Evolutionary conservation across 2,888 invertebrate species (phyloP).

Genomic region (Netelia virgata): DNA sequence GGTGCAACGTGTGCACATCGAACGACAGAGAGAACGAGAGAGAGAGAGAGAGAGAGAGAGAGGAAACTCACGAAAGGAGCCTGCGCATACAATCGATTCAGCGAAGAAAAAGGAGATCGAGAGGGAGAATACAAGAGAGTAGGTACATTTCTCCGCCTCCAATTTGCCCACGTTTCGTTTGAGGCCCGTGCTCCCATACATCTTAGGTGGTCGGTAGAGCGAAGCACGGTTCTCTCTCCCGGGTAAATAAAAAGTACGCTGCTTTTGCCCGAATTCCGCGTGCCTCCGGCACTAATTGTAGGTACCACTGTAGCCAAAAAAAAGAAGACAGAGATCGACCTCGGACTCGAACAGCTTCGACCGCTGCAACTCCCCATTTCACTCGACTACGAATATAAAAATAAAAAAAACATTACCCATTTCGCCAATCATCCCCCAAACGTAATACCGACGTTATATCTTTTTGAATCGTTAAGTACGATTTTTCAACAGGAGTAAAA

Average conservation of each 20-base stretch:
- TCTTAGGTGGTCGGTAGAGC: slow-evolving; percentile 66
- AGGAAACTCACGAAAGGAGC: slow-evolving; percentile 46
- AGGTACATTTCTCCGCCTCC: slow-evolving; percentile 68
- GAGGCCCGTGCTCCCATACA: slow-evolving; percentile 58
- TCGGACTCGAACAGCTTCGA: slow-evolving; percentile 48
- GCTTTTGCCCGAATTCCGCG: slow-evolving; percentile 59
- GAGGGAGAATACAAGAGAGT: slow-evolving; percentile 46
- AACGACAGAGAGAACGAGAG: slow-evolving; percentile 2
- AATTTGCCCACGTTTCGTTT: slow-evolving; percentile 69
- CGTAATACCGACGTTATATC: too few relatives aligned
- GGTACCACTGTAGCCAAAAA: slow-evolving; percentile 40
- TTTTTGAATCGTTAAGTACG: too few relatives aligned
- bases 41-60: background rate
- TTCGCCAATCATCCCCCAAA: background rate
- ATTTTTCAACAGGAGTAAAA: too few relatives aligned
- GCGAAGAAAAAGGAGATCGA: slow-evolving; percentile 38
- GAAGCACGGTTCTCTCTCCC: slow-evolving; percentile 35
- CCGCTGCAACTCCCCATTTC: background rate
- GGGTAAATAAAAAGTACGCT: slow-evolving; percentile 69
- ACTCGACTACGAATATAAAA: background rate
- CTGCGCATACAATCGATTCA: slow-evolving; percentile 69
- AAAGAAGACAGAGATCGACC: slow-evolving; percentile 30
- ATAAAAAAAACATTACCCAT: background rate
- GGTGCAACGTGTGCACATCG: slow-evolving; percentile 36
- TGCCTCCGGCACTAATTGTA: slow-evolving; percentile 68